Conservation (phyloP, 2,888 invertebrate genomes). For the Leptinotarsa juncta region DNA sequence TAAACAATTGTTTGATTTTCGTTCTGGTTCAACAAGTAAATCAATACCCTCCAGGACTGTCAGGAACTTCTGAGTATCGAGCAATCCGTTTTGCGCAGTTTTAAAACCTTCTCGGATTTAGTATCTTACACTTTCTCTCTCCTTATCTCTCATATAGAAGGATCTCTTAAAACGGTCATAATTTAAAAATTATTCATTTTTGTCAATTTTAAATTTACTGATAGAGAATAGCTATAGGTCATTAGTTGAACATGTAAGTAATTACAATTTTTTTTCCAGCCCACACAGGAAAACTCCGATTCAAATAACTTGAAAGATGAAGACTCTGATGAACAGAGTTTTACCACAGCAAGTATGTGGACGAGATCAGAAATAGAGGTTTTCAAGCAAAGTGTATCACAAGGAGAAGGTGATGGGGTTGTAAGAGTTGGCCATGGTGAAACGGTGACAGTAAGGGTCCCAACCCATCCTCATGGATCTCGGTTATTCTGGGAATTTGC, state of each 20-base stretch:
- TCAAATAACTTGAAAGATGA: slow-evolving; percentile 43
- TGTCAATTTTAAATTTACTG: no score
- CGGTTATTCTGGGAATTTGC: slow-evolving; percentile 99
- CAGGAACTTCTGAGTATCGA: no score
- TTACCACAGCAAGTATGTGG: slow-evolving; percentile 94
- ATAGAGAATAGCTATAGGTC: no score
- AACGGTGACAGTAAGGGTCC: slow-evolving; percentile 95
- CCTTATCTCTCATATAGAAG: no score
- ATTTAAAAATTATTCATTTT: no score
- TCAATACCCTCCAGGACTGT: no score
- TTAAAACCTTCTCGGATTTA: no score
- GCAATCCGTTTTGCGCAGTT: no score
- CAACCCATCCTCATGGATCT: slow-evolving; percentile 93
- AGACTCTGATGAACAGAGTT: slow-evolving; percentile 46
- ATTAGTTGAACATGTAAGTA: not conserved
- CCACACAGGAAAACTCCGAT: slow-evolving; percentile 24
- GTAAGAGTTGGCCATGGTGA: slow-evolving; percentile 96
- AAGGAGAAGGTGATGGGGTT: slow-evolving; percentile 81
- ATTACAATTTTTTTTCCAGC: slow-evolving; percentile 21
- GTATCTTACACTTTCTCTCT: no score
- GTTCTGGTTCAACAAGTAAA: no score
- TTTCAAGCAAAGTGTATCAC: slow-evolving; percentile 87
- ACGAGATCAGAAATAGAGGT: slow-evolving; percentile 86
- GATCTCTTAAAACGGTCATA: no score
- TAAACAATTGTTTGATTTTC: no score